Evolutionary conservation across 2,797 vertebrate genomes (phyloP), one percentile per base, ranked within the genome.

Genomic region (Mico argentatus): DNA sequence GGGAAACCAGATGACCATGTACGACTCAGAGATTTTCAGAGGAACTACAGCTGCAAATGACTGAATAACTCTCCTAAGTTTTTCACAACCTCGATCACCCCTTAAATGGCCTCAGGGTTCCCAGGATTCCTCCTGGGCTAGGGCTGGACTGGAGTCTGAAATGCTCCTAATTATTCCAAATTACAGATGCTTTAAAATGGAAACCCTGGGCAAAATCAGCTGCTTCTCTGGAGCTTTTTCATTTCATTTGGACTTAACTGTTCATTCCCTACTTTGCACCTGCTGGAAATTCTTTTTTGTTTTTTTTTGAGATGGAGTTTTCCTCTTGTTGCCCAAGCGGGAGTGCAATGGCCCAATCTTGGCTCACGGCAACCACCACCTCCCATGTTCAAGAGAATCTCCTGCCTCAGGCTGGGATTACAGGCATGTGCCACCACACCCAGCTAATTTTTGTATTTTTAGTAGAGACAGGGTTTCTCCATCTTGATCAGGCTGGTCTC

Each of bases 231-330:
- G 46, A 72, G 44, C 57, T 92, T 96, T 64, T 83, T 86, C 84
- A 72, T 82, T 64, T 79, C 67, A 89, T 94, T 92, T 52, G 44
- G 8, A 79, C 64, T 52, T 70, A 59, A 75, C 30, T 39, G 22
- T 15, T 79, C 44, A 39, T 48, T 81, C 41, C 72, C 24, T 24
- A 88, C 22, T 85, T 89, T 75, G 61, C 36, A 96, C 59, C 89
- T 95, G 80, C 59, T 97, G 61, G 77, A 95, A 96, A 88, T 96
- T 96, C 67, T 55, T 22, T 55, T 22, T 55, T 22, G 20, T 20
- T 52, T 22, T 55, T 55, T 55, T 52, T 55, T 55, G 52, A 55
- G 52, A 55, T 22, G 20, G 52, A 55, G 20, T 55, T 55, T 55
- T 55, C 20, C 52, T 22, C 52, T 55, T 22, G 50, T 2, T 52